Evolutionary conservation across 2,888 invertebrate genomes (phyloP).

Genomic region (Atrina japonica): DNA sequence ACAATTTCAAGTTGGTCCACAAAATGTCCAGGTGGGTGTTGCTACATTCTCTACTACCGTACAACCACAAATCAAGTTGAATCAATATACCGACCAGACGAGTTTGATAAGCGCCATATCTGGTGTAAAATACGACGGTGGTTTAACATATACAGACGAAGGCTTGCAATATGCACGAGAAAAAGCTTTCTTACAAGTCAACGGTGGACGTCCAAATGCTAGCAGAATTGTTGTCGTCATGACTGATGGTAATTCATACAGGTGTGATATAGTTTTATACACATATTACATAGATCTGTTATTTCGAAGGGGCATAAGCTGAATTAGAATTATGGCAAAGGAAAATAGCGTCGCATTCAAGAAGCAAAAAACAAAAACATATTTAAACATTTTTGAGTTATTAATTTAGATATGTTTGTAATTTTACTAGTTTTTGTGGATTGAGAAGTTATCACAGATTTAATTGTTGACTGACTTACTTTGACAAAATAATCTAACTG

Average conservation of each 20-base stretch:
- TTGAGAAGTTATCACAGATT: too few species aligned
- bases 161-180: constrained; percentile 51
- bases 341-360: too few species aligned
- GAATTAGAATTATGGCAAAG: too few species aligned
- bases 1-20: constrained; percentile 53
- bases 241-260: constrained; percentile 59
- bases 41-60: constrained; percentile 52
- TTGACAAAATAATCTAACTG: too few species aligned
- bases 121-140: constrained; percentile 48
- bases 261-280: constrained; percentile 8
- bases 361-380: too few species aligned
- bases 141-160: constrained; percentile 57
- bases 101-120: constrained; percentile 50
- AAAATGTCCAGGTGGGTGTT: constrained; percentile 55
- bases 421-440: too few species aligned
- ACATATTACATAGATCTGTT: too few species aligned
- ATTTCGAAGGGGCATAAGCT: too few species aligned
- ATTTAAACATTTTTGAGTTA: too few species aligned
- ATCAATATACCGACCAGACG: constrained; percentile 50
- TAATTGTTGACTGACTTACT: too few species aligned
- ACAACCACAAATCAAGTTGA: constrained; percentile 52
- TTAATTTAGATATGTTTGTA: too few species aligned
- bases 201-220: constrained; percentile 53
- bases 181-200: constrained; percentile 47
- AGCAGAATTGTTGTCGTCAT: constrained; percentile 54